Evolutionary conservation across 1,140 invertebrate species (phyloP), one percentile per base, ranked within the genome.

Genomic region (Psilanteris sp.): DNA sequence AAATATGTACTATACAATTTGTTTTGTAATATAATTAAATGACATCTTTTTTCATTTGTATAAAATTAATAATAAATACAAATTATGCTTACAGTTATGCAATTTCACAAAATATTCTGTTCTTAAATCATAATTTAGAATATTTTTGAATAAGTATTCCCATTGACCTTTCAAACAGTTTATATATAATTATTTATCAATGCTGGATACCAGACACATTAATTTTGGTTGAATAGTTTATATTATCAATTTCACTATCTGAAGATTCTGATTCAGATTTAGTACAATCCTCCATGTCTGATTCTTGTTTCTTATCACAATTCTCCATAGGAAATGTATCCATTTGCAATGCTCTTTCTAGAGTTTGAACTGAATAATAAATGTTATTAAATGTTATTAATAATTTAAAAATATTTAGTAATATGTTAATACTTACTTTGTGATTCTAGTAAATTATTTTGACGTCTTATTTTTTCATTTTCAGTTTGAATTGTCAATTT

Each of bases 401-500:
- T n/a, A n/a, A n/a, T n/a, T n/a, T n/a, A n/a, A n/a, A n/a, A n/a
- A n/a, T n/a, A n/a, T n/a, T n/a, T n/a, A 9, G 41, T 2, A 44
- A 37, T 52, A 44, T 46, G 13, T 8, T 29, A 29, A 50, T 46
- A 82, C 88, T 90, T 91, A 96, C 95, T 98, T 90, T 99, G 97
- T 81, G 94, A 91, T 90, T 98, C 97, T 16, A 98, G 87, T 31
- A 95, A 88, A 83, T 85, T 92, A 88, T 99, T 99, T 88, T 98
- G 96, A 79, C 94, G 91, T 86, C 93, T 96, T 39, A 99, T 90
- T 85, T 98, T 96, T 79, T 98, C 97, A 81, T 98, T 98, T 81
- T 98, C 97, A 80, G 96, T 94, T 84, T 98, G 96, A 84, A 97
- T 96, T 0, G 94, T 92, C 26, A 91, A 92, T 84, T 98, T 98